Evolutionary conservation across 2,797 vertebrate genomes (phyloP), one percentile per base, ranked within the genome.

Genomic region (Takifugu ocellatus): DNA sequence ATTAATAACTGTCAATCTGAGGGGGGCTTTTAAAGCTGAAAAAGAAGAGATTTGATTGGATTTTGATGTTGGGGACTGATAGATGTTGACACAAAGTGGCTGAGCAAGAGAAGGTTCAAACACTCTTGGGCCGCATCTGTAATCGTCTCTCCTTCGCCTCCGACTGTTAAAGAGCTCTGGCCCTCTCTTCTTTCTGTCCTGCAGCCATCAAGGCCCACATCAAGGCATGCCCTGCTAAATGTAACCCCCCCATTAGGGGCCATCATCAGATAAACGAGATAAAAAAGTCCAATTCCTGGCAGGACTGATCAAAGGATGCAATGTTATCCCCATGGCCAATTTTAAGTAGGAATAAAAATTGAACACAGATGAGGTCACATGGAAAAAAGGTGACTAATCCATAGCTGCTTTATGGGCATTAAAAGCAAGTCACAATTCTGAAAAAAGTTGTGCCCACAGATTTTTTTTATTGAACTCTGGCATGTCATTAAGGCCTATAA

Each of bases 241-340:
- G 79, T 70, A 72, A 75, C 84, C 82, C 80, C 80, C 78, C 81
- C 79, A 87, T 83, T 87, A 88, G 78, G 84, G 84, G 77, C 86
- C 83, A 84, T 90, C 87, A 89, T 88, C 86, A 89, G 90, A 91
- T 89, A 90, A 90, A 90, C 86, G 11, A 33, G 11, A 33, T 12
- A 90, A 90, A 90, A 88, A 88, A 88, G 86, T 82, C 82, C 84
- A 82, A 89, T 90, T 90, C 82, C 84, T 89, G 84, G 84, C 83
- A 84, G 62, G 66, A 61, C 78, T 84, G 90, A 91, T 91, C 89
- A 92, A 91, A 91, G 89, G 70, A 71, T 73, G 70, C 74, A 36
- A 63, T 66, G 82, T 83, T 81, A 90, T 87, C 85, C 81, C 83
- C 74, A 78, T 84, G 80, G 87, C 85, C 81, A 88, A 81, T 85